Evolutionary conservation across 2,113 vertebrate species (phyloP), one percentile per base, ranked within the genome.

Genomic region (Petrocephalus microphthalmus): DNA sequence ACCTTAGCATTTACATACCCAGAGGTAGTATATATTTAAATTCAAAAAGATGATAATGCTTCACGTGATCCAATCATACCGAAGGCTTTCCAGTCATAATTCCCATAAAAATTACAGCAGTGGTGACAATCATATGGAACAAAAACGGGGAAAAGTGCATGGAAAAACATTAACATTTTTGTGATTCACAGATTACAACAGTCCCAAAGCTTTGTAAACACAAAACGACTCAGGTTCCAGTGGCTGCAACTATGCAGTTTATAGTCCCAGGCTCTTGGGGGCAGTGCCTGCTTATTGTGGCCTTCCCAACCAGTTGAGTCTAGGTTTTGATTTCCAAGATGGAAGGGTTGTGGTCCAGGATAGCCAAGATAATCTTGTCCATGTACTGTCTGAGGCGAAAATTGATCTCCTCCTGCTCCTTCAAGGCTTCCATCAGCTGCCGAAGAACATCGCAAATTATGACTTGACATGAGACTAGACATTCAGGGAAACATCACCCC

Each of bases 301-400:
- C 93, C 92, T 91, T 4, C 64, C 64, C 86, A 88, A 57, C 90
- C 74, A 47, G 37, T n/a, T 88, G n/a, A 17, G 85, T 94, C 96
- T 96, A 98, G 56, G 96, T 96, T 94, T 99, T 99, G 92, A 99
- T 99, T 94, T 99, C 98, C 93, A 99, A 93, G 90, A 99, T 99
- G 91, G 98, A 99, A 0, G 98, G 98, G 90, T 99, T 99, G 92
- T 99, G 97, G 93, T 99, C 98, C 91, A 99, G 94, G 92, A 99
- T 99, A 90, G 96, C 96, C 86, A 99, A 94, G 92, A 99, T 99
- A 22, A 99, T 98, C 95, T 99, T 99, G 96, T 99, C 98, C 98
- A 99, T 99, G 93, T 99, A 99, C 90, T 99, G 98, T 78, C 98
- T 94, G 85, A 99, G 95, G 22, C 98, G 96, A 86, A 95, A 93